A percentile compares a stretch with the other conserved stretches of the same genome.
phyloP scores from a whole-genome alignment of 2,888 invertebrate species.

The Scotopteryx bipunctaria region DNA sequence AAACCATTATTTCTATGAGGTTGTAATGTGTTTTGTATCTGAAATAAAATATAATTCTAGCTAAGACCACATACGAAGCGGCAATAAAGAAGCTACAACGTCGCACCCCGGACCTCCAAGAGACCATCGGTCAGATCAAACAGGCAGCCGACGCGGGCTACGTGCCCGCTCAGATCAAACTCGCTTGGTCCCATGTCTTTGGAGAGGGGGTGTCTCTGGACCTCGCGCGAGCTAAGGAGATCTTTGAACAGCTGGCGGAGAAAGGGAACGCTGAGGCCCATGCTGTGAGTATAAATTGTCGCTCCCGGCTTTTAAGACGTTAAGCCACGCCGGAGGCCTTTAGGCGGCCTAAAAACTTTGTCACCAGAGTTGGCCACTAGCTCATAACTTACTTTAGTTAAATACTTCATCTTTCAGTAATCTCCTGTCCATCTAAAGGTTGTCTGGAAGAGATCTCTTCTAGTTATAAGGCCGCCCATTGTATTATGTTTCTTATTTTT shows the following conservation, averaged over 20 bases:
- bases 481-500: too few species aligned
- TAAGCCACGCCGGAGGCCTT: too few species aligned
- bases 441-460: too few species aligned
- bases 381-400: constrained; percentile 1
- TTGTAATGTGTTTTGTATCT: too few species aligned
- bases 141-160: constrained; percentile 93
- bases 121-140: constrained; percentile 89
- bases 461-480: too few species aligned
- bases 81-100: constrained; percentile 88
- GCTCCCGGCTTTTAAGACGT: too few species aligned
- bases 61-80: constrained; percentile 88
- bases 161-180: constrained; percentile 89
- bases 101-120: constrained; percentile 88
- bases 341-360: too few species aligned
- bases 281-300: constrained; percentile 83
- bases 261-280: constrained; percentile 94
- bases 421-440: too few species aligned
- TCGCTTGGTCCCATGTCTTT: constrained; percentile 95
- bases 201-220: constrained; percentile 92
- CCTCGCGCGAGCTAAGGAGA: constrained; percentile 87
- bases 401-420: too few species aligned
- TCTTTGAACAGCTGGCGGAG: constrained; percentile 89
- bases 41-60: constrained; percentile 78
- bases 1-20: too few species aligned
- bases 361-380: too few species aligned